Evolutionary conservation across 2,888 invertebrate genomes (phyloP), one percentile per base, ranked within the genome.

Genomic region (Drosophila meridiana): DNA sequence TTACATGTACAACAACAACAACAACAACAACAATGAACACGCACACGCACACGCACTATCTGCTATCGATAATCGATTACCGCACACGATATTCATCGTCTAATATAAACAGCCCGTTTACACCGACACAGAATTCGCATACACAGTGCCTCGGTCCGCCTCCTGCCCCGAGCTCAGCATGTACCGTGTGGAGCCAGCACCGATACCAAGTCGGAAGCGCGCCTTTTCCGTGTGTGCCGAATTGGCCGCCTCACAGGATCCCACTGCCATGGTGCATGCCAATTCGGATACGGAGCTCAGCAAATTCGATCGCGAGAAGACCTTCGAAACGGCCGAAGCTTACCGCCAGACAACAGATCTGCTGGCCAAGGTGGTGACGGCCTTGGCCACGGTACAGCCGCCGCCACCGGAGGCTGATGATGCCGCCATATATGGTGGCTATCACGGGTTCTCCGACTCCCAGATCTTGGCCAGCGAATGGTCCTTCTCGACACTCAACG

Each of bases 201-300:
- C 92, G 61, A 91, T 93, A 59, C 92, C 92, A 69, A 92, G 69
- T 74, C 94, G 94, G 79, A 95, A 93, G 89, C 94, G 96, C 60
- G 96, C 96, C 0, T 95, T 95, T 82, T 96, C 96, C 0, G 95
- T 95, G 91, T 95, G 95, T 69, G 94, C 94, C 69, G 94, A 94
- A 83, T 30, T 94, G 30, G 83, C 74, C 2, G 74, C 73, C 6
- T 82, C 76, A 0, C 80, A 83, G n/a, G 60, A 78, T 0, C 75
- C 68, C 4, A 61, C 63, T 8, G 56, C 76, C 4, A 81, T 88
- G 55, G 73, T 86, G 38, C 94, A 96, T 65, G 95, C 96, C 59
- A 95, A 96, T 76, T 97, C 97, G 0, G 97, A 97, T 82, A 96
- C 96, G 0, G 97, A 97, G 92, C 93, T 97, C 52, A 94, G 95